Evolutionary conservation across 2,113 vertebrate species (phyloP), one percentile per base, ranked within the genome.

Genomic region (Peromyscus californicus): DNA sequence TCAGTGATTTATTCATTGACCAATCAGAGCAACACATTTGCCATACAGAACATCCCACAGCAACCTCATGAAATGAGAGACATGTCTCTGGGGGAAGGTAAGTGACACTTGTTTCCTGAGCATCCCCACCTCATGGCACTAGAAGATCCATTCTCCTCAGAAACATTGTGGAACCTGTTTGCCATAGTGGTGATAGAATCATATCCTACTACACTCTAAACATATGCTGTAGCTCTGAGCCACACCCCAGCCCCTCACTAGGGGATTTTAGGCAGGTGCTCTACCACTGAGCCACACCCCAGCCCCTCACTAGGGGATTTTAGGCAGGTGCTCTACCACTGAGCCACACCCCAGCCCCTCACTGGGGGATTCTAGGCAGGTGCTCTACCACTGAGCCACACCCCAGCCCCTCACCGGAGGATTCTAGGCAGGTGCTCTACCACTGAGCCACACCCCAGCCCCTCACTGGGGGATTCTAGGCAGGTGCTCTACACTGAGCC

Each of bases 81-180:
- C 36, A 22, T 12, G 7, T 7, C 19, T 59, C 33, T 29, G 12
- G 17, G 12, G 10, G 29, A 17, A 13, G 72, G 61, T 1, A 31
- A 69, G 19, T 22, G 42, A 86, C 31, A 16, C 11, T 54, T 54
- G 45, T 26, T 54, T 21, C 21, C 22, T 88, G 45, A 48, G 33
- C 33, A 0, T 11, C 33, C 15, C 31, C 24, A 57, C 16, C 29
- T 22, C 1, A 33, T 0, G 3, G 36, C 42, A 33, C 54, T 22
- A 11, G 26, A 45, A 74, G 63, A 9, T 17, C 74, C 65, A n/a
- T 7, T 39, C 51, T 0, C 16, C 26, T 0, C 29, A 59, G 74
- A 79, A 63, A 3, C 0, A 33, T 7, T 29, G 19, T 54, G 31
- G 48, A 45, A 19, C 3, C 31, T 89, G 63, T 24, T 69, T n/a